These are phyloP conservation scores for Druon quercuslanigerum DNA, from an alignment of 1,140 invertebrate genomes.

Conservation along the genomic window DNA sequence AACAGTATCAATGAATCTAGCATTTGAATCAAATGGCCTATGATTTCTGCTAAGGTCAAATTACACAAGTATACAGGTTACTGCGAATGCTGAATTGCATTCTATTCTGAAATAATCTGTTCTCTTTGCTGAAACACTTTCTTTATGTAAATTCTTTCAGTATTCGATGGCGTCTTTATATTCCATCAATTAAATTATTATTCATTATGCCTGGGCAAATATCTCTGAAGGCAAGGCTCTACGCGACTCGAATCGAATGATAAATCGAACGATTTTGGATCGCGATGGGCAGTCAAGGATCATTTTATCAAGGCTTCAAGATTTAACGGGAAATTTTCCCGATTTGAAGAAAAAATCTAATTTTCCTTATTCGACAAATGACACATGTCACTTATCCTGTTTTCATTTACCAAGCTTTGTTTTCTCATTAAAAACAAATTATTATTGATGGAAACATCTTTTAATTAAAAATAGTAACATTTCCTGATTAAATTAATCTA, in stretches of 20 bases:
- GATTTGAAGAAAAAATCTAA: too few species aligned
- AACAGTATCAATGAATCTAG: too few species aligned
- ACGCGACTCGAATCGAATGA: slow-evolving; percentile 27
- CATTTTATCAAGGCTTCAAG: slow-evolving; percentile 1
- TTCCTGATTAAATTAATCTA: too few species aligned
- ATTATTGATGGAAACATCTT: too few species aligned
- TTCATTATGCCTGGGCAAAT: slow-evolving; percentile 12
- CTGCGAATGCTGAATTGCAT: too few species aligned
- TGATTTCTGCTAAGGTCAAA: too few species aligned
- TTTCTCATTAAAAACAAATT: too few species aligned
- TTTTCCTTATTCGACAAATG: slow-evolving; percentile 5
- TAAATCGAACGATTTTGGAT: not conserved
- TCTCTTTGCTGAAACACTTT: too few species aligned
- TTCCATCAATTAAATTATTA: slow-evolving; percentile 15
- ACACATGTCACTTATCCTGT: not conserved
- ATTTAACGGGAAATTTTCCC: not conserved
- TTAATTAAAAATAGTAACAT: too few species aligned
- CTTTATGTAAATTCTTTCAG: not conserved
- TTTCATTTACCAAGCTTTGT: not conserved
- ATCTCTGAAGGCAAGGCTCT: slow-evolving; percentile 24
- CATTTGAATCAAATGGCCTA: too few species aligned
- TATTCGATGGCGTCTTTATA: not conserved
- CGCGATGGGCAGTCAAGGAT: slow-evolving; percentile 14
- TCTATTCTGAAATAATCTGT: too few species aligned
- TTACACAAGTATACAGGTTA: too few species aligned